These are phyloP conservation scores for Drosophila prostipennis DNA, from an alignment of 2,888 invertebrate species.

Conservation along the genomic window DNA sequence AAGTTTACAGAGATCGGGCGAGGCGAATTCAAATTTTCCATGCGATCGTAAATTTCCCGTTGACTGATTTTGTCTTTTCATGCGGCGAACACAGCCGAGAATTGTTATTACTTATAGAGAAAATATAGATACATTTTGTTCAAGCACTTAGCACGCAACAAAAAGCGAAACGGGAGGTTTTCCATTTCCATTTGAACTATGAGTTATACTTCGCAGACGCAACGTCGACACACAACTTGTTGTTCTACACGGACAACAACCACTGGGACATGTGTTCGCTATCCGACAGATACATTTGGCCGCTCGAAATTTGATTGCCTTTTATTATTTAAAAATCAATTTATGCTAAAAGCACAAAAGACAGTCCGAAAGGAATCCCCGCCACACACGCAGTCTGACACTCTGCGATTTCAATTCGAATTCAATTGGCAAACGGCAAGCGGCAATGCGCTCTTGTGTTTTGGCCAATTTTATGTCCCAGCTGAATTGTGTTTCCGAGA, in stretches of 20 bases:
- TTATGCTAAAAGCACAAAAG: conserved; percentile 47
- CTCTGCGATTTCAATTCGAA: conserved; percentile 10
- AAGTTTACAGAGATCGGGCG: conserved; percentile 51
- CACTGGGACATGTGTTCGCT: conserved; percentile 39
- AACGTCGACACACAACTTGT: conserved; percentile 58
- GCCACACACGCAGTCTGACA: conserved; percentile 21
- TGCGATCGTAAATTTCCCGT: conserved; percentile 59
- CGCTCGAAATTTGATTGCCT: conserved; percentile 49
- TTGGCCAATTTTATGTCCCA: conserved; percentile 49
- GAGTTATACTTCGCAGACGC: conserved; percentile 65
- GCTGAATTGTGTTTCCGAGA: conserved; percentile 57
- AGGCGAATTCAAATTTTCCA: conserved; percentile 58
- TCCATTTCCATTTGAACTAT: conserved; percentile 55
- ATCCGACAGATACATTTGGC: conserved; percentile 35
- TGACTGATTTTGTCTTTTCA: conserved; percentile 65
- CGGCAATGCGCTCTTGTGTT: conserved; percentile 16
- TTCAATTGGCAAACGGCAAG: conserved; percentile 26
- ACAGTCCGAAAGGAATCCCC: conserved; percentile 24
- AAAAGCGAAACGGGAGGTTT: conserved; percentile 9
- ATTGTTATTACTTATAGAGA: conserved; percentile 14
- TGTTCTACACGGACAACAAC: conserved; percentile 32
- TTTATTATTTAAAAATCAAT: conserved; percentile 59
- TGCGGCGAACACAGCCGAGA: conserved; percentile 20
- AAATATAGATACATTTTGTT: conserved; percentile 17
- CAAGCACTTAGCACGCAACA: conserved; percentile 43